Base-by-base conservation (phyloP, 2,797 vertebrate genomes). In the Cichlasoma orientale region DNA sequence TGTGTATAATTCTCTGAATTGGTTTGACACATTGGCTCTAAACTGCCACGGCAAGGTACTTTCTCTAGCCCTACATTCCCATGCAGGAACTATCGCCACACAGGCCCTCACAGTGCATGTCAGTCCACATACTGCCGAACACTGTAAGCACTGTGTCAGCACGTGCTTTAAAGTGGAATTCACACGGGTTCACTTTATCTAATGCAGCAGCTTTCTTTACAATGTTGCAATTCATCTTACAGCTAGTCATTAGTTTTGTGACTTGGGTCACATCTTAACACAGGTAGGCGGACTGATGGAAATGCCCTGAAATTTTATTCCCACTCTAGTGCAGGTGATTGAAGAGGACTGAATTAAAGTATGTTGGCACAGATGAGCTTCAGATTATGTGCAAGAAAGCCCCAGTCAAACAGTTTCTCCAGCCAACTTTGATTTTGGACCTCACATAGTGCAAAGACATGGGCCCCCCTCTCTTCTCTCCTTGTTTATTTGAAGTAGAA, bases 401-500 rank as follows among this genome's bases (percentile, higher is more conserved):
- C 58, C 19, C 27, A 72, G 55, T 71, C 12, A 72, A 75, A 44
- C 72, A 25, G 31, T 54, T 80, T 73, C 52, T 78, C 25, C 72
- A 47, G 77, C 78, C 80, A 79, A 70, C 78, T 85, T 59, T 77
- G 70, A 77, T 74, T 82, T 56, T 55, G 27, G 81, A 86, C 86
- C 91, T 85, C 88, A 84, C 80, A 77, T 71, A 12, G 74, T 31
- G 73, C 58, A 31, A 27, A 83, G 70, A 55, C 73, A 54, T 8
- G 27, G 82, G 69, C 82, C 86, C 75, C 78, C 72, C 77, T 72
- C 73, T 76, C 75, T 72, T 19, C 8, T 73, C 74, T 84, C 78
- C 53, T 21, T 92, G 94, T 95, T 95, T 95, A 94, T 95, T 94
- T 95, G 88, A 92, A 92, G 84, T 92, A 82, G 82, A 90, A 87